phyloP scores from a whole-genome alignment of 2,888 invertebrate species.

The Penaeus monodon region DNA sequence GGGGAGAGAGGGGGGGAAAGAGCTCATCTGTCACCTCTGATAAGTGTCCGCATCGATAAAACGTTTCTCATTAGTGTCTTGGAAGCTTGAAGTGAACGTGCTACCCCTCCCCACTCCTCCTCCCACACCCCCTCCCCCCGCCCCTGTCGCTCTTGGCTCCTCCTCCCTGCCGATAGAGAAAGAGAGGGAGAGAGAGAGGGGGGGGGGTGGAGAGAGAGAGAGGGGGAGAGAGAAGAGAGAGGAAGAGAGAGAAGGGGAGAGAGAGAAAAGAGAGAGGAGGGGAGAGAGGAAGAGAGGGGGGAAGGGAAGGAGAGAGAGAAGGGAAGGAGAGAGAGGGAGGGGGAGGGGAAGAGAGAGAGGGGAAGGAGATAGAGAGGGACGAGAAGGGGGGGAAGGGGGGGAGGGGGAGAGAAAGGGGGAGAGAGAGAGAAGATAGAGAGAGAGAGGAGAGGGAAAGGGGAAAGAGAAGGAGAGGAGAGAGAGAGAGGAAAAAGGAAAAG shows the following conservation, averaged over 20 bases:
- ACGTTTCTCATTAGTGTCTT: conserved; percentile 42
- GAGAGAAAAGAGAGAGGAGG: not conserved
- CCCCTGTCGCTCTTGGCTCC: not conserved
- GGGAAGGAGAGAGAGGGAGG: not conserved
- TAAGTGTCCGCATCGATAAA: conserved; percentile 34
- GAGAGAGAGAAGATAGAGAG: not conserved
- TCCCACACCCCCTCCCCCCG: not conserved
- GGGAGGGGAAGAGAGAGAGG: not conserved
- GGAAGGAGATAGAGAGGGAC: not conserved
- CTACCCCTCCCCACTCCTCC: not conserved
- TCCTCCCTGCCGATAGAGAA: not conserved
- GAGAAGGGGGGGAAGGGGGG: not conserved
- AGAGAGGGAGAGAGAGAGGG: not conserved
- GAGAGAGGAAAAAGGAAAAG: not conserved
- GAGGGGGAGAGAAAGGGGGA: not conserved
- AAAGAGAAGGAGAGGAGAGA: no score
- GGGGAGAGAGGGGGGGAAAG: not conserved
- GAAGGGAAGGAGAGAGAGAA: not conserved
- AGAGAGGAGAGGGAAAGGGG: not conserved
- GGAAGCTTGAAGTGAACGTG: not conserved
- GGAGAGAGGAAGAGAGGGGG: no score
- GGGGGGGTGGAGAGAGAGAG: not conserved
- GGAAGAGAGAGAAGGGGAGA: not conserved
- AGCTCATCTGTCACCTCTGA: conserved; percentile 32
- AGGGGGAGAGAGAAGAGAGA: no score